Percentiles rank a stretch among this genome's conserved stretches.
Conservation (phyloP, 2,113 vertebrate species). For the Centropus unirufus region DNA sequence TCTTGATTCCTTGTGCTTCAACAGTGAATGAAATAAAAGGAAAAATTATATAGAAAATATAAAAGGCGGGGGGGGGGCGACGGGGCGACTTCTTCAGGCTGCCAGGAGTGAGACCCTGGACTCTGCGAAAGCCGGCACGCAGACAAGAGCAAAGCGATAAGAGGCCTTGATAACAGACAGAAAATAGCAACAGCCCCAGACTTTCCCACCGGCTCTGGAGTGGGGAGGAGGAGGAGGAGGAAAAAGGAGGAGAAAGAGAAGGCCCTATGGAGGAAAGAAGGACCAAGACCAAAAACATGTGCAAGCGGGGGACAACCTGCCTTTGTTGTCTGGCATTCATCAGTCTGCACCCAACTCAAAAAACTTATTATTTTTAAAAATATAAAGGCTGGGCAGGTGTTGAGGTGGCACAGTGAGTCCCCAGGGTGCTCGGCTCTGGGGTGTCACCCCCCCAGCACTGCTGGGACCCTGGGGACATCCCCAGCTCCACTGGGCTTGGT, state of each 20-base stretch:
- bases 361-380: neutral
- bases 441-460: neutral
- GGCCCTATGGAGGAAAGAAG: neutral
- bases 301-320: neutral
- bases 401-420: neutral
- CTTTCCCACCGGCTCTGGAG: conserved; percentile 90
- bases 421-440: neutral
- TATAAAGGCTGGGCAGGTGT: neutral
- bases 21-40: conserved; percentile 40
- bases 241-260: neutral
- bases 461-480: neutral
- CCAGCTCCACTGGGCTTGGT: neutral
- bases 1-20: conserved; percentile 24
- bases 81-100: conserved; percentile 57
- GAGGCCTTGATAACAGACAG: conserved; percentile 85
- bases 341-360: fast-evolving
- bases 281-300: neutral
- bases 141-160: conserved; percentile 91
- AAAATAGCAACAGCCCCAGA: conserved; percentile 98
- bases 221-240: neutral
- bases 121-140: conserved; percentile 82
- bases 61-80: neutral
- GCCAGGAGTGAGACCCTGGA: conserved; percentile 85
- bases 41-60: conserved; percentile 18
- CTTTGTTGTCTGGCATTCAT: fast-evolving